Conservation (phyloP, 2,888 invertebrate genomes). For the Petrophora chlorosata region DNA sequence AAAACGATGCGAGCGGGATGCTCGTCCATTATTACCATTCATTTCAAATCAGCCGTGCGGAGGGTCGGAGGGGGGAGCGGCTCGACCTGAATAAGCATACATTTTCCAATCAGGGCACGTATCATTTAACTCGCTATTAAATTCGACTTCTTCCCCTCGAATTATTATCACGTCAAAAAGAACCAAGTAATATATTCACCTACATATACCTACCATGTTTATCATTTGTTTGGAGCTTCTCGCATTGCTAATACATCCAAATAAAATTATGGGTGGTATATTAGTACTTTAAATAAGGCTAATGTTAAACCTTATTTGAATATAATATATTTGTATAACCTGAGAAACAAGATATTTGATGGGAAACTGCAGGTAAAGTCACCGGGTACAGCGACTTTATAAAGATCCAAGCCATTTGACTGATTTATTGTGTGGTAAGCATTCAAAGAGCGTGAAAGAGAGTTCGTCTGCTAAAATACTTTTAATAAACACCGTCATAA, state of each 20-base stretch:
- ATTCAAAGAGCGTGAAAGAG: conserved; percentile 65
- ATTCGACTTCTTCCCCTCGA: conserved; percentile 81
- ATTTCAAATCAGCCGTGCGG: conserved; percentile 82
- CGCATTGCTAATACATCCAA: no score
- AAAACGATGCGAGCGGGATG: conserved; percentile 81
- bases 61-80: conserved; percentile 59
- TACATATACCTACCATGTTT: conserved; percentile 40
- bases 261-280: no score
- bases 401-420: conserved; percentile 27
- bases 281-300: no score
- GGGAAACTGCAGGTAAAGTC: no score
- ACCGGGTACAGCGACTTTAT: no score
- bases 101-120: conserved; percentile 84
- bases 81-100: conserved; percentile 82
- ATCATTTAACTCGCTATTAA: conserved; percentile 84
- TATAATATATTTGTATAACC: no score
- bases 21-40: conserved; percentile 82
- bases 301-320: no score
- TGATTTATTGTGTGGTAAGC: conserved; percentile 74
- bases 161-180: conserved; percentile 79
- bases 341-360: no score
- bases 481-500: conserved; percentile 83
- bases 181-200: conserved; percentile 51
- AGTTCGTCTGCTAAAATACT: conserved; percentile 70
- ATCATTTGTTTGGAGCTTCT: conserved; percentile 44